A percentile compares a stretch with the other conserved stretches of the same genome.
Evolutionary conservation across 2,113 vertebrate genomes (phyloP).

Genomic region (Ceuthmochares aereus): DNA sequence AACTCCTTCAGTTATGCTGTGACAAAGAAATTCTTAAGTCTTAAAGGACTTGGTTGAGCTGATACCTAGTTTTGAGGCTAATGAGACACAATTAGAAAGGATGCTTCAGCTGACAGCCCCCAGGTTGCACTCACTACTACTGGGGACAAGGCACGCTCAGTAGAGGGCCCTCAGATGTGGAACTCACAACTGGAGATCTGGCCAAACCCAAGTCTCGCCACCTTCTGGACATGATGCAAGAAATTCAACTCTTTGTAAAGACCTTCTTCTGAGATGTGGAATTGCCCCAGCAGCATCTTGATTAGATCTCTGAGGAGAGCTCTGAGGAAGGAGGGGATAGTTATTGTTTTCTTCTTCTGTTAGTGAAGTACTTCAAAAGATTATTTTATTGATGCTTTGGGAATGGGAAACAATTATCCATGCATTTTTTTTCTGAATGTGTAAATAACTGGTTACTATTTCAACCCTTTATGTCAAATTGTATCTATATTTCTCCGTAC

Average conservation of each 20-base stretch:
- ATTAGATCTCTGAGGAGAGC: slow-evolving; percentile 69
- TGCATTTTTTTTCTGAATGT: slow-evolving; percentile 1
- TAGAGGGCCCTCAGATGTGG: slow-evolving; percentile 66
- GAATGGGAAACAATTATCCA: slow-evolving; percentile 45
- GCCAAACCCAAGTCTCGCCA: slow-evolving; percentile 65
- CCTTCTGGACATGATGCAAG: slow-evolving; percentile 74
- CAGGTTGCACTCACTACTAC: slow-evolving; percentile 61
- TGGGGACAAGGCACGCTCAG: slow-evolving; percentile 71
- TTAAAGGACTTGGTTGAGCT: slow-evolving; percentile 23
- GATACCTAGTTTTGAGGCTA: slow-evolving; percentile 3
- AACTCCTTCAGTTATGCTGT: not conserved
- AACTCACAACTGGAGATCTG: slow-evolving; percentile 69
- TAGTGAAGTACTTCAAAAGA: slow-evolving; percentile 41
- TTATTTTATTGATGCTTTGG: slow-evolving; percentile 51
- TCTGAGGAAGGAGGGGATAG: slow-evolving; percentile 71
- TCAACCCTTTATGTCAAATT: not conserved
- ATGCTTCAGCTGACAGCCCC: slow-evolving; percentile 25
- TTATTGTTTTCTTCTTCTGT: slow-evolving; percentile 69
- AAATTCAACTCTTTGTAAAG: slow-evolving; percentile 72
- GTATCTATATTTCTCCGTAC: not conserved
- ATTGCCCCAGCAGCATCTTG: slow-evolving; percentile 72
- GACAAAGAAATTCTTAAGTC: not conserved
- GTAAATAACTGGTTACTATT: slow-evolving; percentile 3
- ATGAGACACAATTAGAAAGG: not conserved
- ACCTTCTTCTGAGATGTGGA: slow-evolving; percentile 71